phyloP scores from a whole-genome alignment of 2,888 invertebrate genomes.

The Galerucella calmariensis region DNA sequence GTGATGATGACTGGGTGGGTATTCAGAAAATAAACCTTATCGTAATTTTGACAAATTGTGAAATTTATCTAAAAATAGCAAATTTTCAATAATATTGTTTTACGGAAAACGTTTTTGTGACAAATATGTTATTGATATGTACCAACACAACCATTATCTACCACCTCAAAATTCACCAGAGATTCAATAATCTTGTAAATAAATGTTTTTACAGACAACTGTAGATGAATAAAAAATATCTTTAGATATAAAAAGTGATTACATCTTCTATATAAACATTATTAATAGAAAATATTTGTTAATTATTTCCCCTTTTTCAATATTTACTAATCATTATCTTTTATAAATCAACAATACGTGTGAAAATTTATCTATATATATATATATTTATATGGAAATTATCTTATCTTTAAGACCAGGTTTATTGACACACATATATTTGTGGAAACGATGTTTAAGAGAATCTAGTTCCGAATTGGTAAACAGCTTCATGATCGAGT shows the following conservation, averaged over 20 bases:
- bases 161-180: too few relatives aligned
- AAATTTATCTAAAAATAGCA: background rate
- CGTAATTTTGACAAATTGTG: constrained; percentile 6
- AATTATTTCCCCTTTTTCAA: background rate
- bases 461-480: constrained; percentile 5
- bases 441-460: constrained; percentile 10
- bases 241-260: too few relatives aligned
- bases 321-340: constrained; percentile 1
- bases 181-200: too few relatives aligned
- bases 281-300: background rate
- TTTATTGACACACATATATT: constrained; percentile 18
- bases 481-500: constrained; percentile 9
- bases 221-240: background rate
- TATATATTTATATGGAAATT: constrained; percentile 15
- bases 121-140: too few relatives aligned
- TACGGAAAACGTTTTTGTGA: too few relatives aligned
- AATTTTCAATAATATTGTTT: background rate
- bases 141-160: too few relatives aligned
- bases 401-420: constrained; percentile 22
- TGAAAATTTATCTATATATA: background rate
- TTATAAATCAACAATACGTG: background rate
- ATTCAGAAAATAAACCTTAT: constrained; percentile 19
- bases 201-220: too few relatives aligned
- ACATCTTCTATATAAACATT: too few relatives aligned
- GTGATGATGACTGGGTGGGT: constrained; percentile 35